Evolutionary conservation across 2,113 vertebrate genomes (phyloP).

Genomic region (Gobius niger): DNA sequence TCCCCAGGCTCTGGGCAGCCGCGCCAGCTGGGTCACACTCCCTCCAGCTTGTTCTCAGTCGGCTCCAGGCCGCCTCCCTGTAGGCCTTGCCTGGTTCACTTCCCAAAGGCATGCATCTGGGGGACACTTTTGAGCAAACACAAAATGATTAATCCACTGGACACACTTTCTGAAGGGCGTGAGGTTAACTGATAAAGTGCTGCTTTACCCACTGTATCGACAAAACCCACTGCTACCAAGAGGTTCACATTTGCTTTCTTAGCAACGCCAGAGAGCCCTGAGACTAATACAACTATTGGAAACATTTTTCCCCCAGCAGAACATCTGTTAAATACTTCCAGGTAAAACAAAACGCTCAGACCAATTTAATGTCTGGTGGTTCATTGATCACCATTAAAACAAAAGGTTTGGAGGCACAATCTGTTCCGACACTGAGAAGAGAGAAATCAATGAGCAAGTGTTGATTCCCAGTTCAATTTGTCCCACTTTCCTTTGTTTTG

Average conservation of each 20-base stretch:
- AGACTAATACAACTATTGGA: conserved; percentile 19
- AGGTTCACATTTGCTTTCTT: conserved; percentile 15
- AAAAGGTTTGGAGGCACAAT: conserved; percentile 26
- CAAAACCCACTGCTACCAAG: conserved; percentile 18
- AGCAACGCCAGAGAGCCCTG: background rate
- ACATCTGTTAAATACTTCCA: conserved; percentile 51
- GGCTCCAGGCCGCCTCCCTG: conserved; percentile 33
- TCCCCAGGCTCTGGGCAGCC: conserved; percentile 10
- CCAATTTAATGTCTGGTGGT: conserved; percentile 19
- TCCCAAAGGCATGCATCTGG: conserved; percentile 8
- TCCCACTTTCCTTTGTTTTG: conserved; percentile 19
- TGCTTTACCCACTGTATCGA: conserved; percentile 24
- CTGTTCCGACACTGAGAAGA: conserved; percentile 32
- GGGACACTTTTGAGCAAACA: conserved; percentile 39
- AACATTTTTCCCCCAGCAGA: background rate
- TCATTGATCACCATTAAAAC: conserved; percentile 41
- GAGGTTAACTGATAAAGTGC: background rate
- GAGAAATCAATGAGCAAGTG: conserved; percentile 42
- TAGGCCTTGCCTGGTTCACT: conserved; percentile 28
- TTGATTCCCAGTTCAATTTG: conserved; percentile 33
- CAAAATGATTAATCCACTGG: conserved; percentile 19
- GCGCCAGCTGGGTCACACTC: conserved; percentile 29
- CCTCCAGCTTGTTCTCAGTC: conserved; percentile 36
- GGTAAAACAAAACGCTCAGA: conserved; percentile 27
- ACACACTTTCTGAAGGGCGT: conserved; percentile 23